A percentile compares a stretch with the other conserved stretches of the same genome.
These are phyloP conservation scores for Anabacerthia variegaticeps DNA, from an alignment of 2,797 vertebrate species.

Conservation along the genomic window DNA sequence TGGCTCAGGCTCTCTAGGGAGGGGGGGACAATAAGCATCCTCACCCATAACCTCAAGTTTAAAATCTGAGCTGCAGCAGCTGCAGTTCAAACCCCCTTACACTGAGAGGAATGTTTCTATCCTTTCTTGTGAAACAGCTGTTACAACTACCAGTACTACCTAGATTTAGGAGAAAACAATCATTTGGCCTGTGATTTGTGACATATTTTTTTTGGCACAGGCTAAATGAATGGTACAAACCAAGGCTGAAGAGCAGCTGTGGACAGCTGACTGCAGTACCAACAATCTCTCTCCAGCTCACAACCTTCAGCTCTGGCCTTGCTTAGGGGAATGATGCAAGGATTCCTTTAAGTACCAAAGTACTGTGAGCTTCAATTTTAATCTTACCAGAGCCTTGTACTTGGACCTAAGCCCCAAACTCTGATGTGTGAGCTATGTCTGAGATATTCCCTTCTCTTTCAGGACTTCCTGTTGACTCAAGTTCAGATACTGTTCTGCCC, in stretches of 20 bases:
- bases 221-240: not conserved
- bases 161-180: not conserved
- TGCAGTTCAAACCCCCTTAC: not conserved
- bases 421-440: not conserved
- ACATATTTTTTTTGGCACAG: not conserved
- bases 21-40: not conserved
- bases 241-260: not conserved
- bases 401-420: not conserved
- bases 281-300: not conserved
- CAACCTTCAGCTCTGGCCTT: not conserved
- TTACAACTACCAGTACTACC: not conserved
- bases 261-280: not conserved
- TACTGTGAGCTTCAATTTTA: not conserved
- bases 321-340: not conserved
- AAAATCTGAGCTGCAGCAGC: not conserved
- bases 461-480: not conserved
- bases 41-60: not conserved
- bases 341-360: not conserved
- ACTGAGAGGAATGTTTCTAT: not conserved
- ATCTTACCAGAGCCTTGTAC: not conserved
- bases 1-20: not conserved
- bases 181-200: not conserved
- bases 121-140: not conserved
- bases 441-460: not conserved
- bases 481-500: not conserved